phyloP scores from a whole-genome alignment of 1,140 invertebrate species.

The Drosophila willistoni region DNA sequence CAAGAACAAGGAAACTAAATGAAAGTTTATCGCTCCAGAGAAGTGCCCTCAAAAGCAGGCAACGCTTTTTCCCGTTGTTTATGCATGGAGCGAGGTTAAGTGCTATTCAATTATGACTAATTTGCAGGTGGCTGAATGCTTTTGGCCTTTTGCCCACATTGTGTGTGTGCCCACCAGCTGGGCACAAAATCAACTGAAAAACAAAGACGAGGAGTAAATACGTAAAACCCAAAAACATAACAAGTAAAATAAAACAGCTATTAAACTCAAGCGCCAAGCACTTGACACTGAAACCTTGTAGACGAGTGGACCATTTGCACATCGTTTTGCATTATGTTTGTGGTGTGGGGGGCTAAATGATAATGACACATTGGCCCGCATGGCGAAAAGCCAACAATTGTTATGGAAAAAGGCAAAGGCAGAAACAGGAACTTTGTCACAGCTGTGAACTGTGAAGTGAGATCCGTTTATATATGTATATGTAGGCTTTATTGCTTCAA shows the following conservation, averaged over 20 bases:
- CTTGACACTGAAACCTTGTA: constrained; percentile 66
- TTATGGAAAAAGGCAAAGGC: constrained; percentile 1
- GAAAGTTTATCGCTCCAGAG: constrained; percentile 17
- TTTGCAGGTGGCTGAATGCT: constrained; percentile 40
- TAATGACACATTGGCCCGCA: constrained; percentile 52
- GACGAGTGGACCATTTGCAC: constrained; percentile 66
- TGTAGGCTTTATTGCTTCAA: constrained; percentile 24
- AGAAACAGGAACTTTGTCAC: constrained; percentile 53
- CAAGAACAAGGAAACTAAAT: constrained; percentile 3
- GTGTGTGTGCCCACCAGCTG: constrained; percentile 38
- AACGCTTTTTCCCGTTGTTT: constrained; percentile 34
- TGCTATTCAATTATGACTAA: constrained; percentile 75
- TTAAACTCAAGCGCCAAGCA: constrained; percentile 66
- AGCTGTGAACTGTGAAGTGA: constrained; percentile 44
- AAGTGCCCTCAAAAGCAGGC: constrained; percentile 42
- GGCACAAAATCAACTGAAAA: constrained; percentile 33
- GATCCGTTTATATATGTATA: constrained; percentile 47
- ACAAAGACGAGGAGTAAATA: background rate
- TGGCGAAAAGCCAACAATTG: constrained; percentile 59
- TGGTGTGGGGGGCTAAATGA: constrained; percentile 35
- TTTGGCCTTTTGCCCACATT: constrained; percentile 56
- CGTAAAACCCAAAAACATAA: background rate
- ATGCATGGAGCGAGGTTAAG: constrained; percentile 39
- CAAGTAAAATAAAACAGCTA: constrained; percentile 27
- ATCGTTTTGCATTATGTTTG: constrained; percentile 39